These are phyloP conservation scores for Lagodon rhomboides DNA, from an alignment of 2,797 vertebrate genomes.

Conservation along the genomic window DNA sequence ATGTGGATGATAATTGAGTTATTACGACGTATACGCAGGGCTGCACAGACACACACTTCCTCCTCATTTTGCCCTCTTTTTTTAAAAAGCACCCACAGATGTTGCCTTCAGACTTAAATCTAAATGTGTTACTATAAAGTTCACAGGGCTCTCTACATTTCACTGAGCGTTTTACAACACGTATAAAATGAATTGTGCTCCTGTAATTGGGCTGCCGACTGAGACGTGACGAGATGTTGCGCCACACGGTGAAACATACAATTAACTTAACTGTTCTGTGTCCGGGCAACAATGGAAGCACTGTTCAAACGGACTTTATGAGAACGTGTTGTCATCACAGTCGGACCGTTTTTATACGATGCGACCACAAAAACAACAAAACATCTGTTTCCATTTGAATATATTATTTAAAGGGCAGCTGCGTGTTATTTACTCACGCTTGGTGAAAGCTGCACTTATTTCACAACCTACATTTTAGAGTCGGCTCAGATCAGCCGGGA, in stretches of 20 bases:
- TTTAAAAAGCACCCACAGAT: background rate
- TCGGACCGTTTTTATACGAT: background rate
- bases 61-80: background rate
- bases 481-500: background rate
- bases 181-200: background rate
- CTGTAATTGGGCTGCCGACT: background rate
- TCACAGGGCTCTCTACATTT: background rate
- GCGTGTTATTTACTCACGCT: background rate
- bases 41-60: background rate
- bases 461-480: slow-evolving; percentile 2
- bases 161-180: background rate
- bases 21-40: background rate
- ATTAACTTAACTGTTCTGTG: background rate
- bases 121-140: background rate
- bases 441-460: background rate
- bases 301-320: background rate
- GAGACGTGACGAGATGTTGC: background rate
- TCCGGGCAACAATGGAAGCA: background rate
- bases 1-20: background rate
- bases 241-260: background rate
- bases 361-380: background rate
- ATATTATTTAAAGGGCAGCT: background rate
- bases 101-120: background rate
- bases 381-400: background rate
- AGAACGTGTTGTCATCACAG: slow-evolving; percentile 1